Evolutionary conservation across 2,888 invertebrate species (phyloP), one percentile per base, ranked within the genome.

Genomic region (Zelleria hepariella): DNA sequence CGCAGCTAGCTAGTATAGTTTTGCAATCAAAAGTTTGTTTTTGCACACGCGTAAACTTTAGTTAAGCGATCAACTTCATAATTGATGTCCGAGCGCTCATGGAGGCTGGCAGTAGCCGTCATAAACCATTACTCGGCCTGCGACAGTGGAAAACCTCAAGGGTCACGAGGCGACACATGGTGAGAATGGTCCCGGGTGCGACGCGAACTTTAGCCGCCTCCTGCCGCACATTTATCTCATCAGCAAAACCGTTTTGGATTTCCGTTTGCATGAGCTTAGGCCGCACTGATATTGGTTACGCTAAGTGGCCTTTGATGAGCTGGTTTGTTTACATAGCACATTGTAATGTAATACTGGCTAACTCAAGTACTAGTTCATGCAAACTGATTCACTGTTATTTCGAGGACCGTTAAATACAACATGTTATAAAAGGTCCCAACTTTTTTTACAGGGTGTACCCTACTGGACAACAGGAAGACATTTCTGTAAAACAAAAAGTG

Each of bases 101-200:
- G 60, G 59, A 27, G 60, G 24, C 23, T 67, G 68, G 63, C 75
- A 77, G 75, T 70, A 75, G 75, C 76, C 75, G 75, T 76, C 72
- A 74, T 68, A 73, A 69, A 74, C 78, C 77, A 80, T 83, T 83
- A 82, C 78, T 76, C 68, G 73, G 68, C 68, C 68, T 74, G 67
- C 70, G 73, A 76, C 78, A 74, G 71, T 71, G 66, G 74, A 75
- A 77, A 79, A 78, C 80, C 81, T 80, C 80, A 80, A 75, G 81
- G 82, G 80, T 80, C 77, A 74, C 71, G 74, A 78, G 65, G 75
- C 77, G 75, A 72, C 83, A 84, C 72, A 82, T 83, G 82, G 79
- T 73, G 73, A 69, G 73, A 81, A 81, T 78, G 77, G 82, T 80
- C 74, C 73, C 21, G 21, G 55, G 73, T 67, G 72, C 67, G 72